A percentile compares a stretch with the other conserved stretches of the same genome.
Evolutionary conservation across 2,888 invertebrate genomes (phyloP).

Genomic region (Tortrix viridana): DNA sequence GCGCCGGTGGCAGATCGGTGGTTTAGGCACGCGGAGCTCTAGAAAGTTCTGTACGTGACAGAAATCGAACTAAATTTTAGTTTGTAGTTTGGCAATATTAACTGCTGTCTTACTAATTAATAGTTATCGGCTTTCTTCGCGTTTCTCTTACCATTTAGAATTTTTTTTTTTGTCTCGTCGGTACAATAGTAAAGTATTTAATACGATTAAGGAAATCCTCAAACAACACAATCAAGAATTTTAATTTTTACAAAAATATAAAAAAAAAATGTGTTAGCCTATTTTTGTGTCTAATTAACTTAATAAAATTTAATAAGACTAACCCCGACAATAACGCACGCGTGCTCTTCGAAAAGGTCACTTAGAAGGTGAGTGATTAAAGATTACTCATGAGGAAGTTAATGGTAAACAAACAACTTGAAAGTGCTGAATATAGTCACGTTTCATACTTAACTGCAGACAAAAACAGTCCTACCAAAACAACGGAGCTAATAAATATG

Average conservation of each 20-base stretch:
- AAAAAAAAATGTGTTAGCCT: too few relatives aligned
- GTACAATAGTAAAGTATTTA: too few relatives aligned
- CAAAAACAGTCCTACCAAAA: constrained; percentile 10
- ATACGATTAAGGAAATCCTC: constrained; percentile 21
- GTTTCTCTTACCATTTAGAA: too few relatives aligned
- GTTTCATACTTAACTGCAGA: background rate
- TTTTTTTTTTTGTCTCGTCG: too few relatives aligned
- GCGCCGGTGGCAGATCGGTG: constrained; percentile 22
- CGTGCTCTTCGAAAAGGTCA: constrained; percentile 17
- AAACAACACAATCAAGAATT: constrained; percentile 14
- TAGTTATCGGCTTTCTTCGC: too few relatives aligned
- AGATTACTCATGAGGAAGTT: constrained; percentile 8
- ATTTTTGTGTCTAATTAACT: constrained; percentile 21
- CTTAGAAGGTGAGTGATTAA: constrained; percentile 21
- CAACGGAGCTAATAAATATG: constrained; percentile 15
- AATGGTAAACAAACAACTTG: constrained; percentile 9
- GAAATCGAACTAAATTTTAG: constrained; percentile 49
- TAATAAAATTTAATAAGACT: constrained; percentile 18
- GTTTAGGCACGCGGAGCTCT: constrained; percentile 48
- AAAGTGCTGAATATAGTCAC: background rate
- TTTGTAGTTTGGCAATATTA: background rate
- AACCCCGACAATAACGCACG: constrained; percentile 12
- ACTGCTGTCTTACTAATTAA: too few relatives aligned
- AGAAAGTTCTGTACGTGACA: constrained; percentile 68
- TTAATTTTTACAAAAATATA: too few relatives aligned